Evolutionary conservation across 2,113 vertebrate species (phyloP), one percentile per base, ranked within the genome.

Genomic region (Prochilodus magdalenae): DNA sequence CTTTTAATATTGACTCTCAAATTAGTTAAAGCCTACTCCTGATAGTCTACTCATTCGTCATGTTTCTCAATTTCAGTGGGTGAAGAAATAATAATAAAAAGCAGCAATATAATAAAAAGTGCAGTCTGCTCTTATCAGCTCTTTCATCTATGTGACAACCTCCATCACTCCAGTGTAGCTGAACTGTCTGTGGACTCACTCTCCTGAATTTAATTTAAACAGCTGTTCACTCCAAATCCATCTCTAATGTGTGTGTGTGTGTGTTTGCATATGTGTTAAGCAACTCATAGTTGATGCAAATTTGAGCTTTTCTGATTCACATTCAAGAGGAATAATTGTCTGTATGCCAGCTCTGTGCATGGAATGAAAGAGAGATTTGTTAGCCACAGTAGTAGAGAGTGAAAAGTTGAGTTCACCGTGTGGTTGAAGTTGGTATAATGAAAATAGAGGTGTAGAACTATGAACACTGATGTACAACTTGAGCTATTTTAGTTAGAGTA

Each of bases 131-230:
- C 53, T 55, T 84, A 62, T 67, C 24, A 44, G 40, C 90, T 90
- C 89, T 91, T 90, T 92, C 88, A 91, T 93, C 91, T 93, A 89
- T 91, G 88, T 94, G 91, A 92, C 90, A 90, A 90, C 91, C 89
- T 73, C 90, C 90, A 92, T 91, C 80, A 88, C 92, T 91, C 91
- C 89, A 91, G 91, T 89, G 90, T 93, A 91, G 89, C 90, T 92
- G 89, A 90, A 82, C 86, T 79, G 59, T 80, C 62, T 79, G 76
- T 72, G 6, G 53, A 74, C 63, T 86, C 89, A 84, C 86, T 91
- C 88, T 89, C 90, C 89, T 89, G 91, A 88, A 93, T 93, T 92
- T 92, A 93, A 94, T 93, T 93, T 91, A 91, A 75, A 92, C 94
- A 93, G 91, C 92, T 94, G 94, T 93, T 94, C 87, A 29, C 82